Base-by-base conservation (phyloP, 2,797 vertebrate species). In the Spinus olivaceus region DNA sequence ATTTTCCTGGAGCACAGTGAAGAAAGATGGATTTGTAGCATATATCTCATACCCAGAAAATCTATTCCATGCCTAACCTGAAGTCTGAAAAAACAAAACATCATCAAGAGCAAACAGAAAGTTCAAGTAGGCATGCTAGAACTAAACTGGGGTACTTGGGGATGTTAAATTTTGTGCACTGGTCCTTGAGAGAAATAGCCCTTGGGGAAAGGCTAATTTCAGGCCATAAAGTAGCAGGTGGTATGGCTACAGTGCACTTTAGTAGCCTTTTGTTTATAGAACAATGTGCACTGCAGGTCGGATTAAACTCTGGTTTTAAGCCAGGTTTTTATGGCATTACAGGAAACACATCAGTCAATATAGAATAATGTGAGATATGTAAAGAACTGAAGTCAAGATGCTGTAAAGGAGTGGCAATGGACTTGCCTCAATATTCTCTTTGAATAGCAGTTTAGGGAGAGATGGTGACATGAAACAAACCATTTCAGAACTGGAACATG, bases 251-350 rank as follows among this genome's bases (percentile, higher is more conserved):
- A 81, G 14, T 49, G 81, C 74, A 57, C 51, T 77, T 73, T 22
- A 61, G 64, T 35, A 78, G 50, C 60, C 57, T 89, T 91, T 82
- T 94, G 87, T 94, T 95, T 87, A 35, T 25, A 74, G 81, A 93
- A 87, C 69, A 93, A 64, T 77, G 67, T 67, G 79, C 22, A 37
- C 49, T 25, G 32, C 85, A 74, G 86, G 50, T 80, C 76, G 94
- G 65, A 71, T 85, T 73, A 87, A 94, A 91, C 46, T 47, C 77
- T 85, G 84, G 20, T 37, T 89, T 82, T 64, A 61, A 87, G 71
- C 81, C 95, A 91, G 61, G 49, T 32, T 89, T 96, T 94, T 92
- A 94, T 64, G 61, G 53, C 46, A 64, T 94, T 89, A 56, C 1
- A 2, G 51, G 83, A 81, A 89, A 67, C 8, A 51, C 32, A 79